Evolutionary conservation across 2,797 vertebrate species (phyloP), one percentile per base, ranked within the genome.

Genomic region (Dromococcyx pavoninus): DNA sequence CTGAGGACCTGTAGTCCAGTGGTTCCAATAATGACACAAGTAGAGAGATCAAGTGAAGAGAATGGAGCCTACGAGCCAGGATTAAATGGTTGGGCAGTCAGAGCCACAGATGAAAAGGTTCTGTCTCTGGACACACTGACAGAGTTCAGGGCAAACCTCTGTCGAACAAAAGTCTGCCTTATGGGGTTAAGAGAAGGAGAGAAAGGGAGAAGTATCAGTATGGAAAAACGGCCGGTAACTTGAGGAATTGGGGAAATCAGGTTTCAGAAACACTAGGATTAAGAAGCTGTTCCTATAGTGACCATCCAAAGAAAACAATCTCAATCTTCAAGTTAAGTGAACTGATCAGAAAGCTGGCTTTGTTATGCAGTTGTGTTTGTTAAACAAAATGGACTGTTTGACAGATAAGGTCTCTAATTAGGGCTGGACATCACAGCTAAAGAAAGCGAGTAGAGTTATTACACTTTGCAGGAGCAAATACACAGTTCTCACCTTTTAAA

Each of bases 211-310:
- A 65, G 41, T 41, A n/a, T 46, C 58, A 21, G 54, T 51, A 13
- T 88, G 89, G 88, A 94, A 94, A 93, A 92, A 51, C 33, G 53
- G 50, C 54, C 88, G 50, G 75, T 77, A 92, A 88, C 37, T 39
- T 28, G 71, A 94, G 85, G 65, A 92, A 83, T 11, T 32, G 43
- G 76, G 89, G 89, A 95, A 94, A 71, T 72, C 76, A 65, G 58
- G 74, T 91, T 94, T 88, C 65, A 95, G 65, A 69, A 95, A 80
- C 57, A 69, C 69, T 51, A 77, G 85, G 51, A 91, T 88, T 91
- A 88, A 89, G 75, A 92, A 88, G 54, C 87, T 95, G 80, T 94
- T 95, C 81, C 82, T 94, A 43, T 10, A 91, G 72, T 79, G 84
- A 50, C 46, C 48, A 51, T 83, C 89, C 95, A 95, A 94, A 88